Evolutionary conservation across 2,113 vertebrate species (phyloP), one percentile per base, ranked within the genome.

Genomic region (Tautogolabrus adspersus): DNA sequence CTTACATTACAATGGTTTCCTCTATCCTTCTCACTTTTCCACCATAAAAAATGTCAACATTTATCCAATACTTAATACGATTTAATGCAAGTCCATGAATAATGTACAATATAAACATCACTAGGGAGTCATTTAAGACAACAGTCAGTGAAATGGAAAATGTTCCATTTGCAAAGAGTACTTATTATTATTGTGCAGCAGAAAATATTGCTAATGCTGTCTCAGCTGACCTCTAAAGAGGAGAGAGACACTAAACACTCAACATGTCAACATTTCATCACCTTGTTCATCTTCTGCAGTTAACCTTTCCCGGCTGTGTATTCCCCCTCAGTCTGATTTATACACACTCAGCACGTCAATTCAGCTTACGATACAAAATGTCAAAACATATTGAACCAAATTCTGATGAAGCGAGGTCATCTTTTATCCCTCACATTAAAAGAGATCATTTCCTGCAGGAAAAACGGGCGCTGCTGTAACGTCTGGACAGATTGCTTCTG

Each of bases 351-450:
- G 42, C 38, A n/a, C 40, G 72, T 62, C 74, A 66, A 60, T 66
- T 65, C 55, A 54, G 46, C 30, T 26, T 10, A 12, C 11, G 10
- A 57, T 8, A 61, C 26, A 52, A 74, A 74, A 59, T 74, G 71
- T 82, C 77, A 74, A 78, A 74, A 84, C 81, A 79, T 77, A 84
- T 79, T 54, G 56, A 89, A 55, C 63, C 57, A 55, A 58, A 59
- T 52, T 64, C 51, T 19, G 64, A 72, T 30, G 46, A 79, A 26
- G 72, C 52, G 61, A 84, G 81, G 77, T 79, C 81, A 57, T 84
- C 44, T 73, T 76, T 82, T 79, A 84, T 84, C 78, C 51, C 16
- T 30, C n/a, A 18, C 65, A 66, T 86, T 86, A 74, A 66, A 58
- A 37, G 61, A 59, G 10, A 84, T 82, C 9, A 68, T 82, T 73